A percentile compares a stretch with the other conserved stretches of the same genome.
Evolutionary conservation across 2,113 vertebrate genomes (phyloP).

Genomic region (Planiliza haematocheilus): DNA sequence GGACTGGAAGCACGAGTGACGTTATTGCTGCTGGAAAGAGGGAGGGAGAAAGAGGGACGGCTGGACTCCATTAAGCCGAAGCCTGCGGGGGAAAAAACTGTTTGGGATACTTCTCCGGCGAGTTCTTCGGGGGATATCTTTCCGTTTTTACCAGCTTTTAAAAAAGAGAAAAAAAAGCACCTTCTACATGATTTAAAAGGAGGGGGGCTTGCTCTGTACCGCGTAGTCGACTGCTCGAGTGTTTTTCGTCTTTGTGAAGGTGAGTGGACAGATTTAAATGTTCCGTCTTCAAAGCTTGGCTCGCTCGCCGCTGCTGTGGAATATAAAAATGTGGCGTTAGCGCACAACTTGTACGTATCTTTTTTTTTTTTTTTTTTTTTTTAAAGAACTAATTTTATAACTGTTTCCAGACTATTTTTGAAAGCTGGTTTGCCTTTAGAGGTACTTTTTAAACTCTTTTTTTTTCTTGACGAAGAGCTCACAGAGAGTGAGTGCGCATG

Average conservation of each 20-base stretch:
- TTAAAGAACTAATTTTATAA: too few species aligned
- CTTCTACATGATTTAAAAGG: constrained; percentile 67
- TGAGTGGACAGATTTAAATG: constrained; percentile 73
- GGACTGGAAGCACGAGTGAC: constrained; percentile 81
- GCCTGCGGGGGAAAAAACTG: constrained; percentile 72
- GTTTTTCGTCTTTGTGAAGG: constrained; percentile 80
- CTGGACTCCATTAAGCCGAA: constrained; percentile 86
- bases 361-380: too few species aligned
- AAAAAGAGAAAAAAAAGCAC: not conserved
- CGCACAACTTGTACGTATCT: too few species aligned
- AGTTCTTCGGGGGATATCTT: constrained; percentile 67
- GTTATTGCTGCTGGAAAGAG: constrained; percentile 74
- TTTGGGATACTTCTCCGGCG: constrained; percentile 79
- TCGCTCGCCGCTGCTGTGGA: constrained; percentile 36
- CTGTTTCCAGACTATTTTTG: not conserved
- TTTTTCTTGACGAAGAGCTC: not conserved
- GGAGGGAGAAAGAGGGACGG: constrained; percentile 58
- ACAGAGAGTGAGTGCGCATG: not conserved
- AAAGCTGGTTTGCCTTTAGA: not conserved
- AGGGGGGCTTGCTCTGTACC: constrained; percentile 41
- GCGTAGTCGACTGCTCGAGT: constrained; percentile 61
- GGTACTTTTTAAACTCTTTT: constrained; percentile 6
- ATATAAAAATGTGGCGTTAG: constrained; percentile 12
- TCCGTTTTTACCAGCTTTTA: constrained; percentile 21
- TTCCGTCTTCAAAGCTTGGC: constrained; percentile 45